phyloP scores from a whole-genome alignment of 2,113 vertebrate species.

The Drymodes brunneopygia region DNA sequence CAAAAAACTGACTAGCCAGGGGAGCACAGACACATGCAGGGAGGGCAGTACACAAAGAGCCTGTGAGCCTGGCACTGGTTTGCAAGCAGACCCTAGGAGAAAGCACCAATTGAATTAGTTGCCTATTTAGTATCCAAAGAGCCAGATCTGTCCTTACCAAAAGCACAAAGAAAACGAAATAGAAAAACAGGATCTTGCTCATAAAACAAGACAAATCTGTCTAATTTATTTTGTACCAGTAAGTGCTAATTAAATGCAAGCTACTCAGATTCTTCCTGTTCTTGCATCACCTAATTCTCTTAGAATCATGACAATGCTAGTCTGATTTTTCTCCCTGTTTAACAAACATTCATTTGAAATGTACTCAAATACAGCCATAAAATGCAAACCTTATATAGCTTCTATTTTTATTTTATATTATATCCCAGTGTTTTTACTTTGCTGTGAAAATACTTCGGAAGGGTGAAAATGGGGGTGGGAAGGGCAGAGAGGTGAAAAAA shows the following conservation, averaged over 20 bases:
- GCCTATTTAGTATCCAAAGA: constrained; percentile 90
- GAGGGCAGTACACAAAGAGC: constrained; percentile 81
- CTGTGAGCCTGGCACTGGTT: constrained; percentile 85
- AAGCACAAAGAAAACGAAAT: constrained; percentile 87
- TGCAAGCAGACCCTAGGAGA: constrained; percentile 83
- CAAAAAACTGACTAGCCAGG: constrained; percentile 88
- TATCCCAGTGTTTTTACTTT: constrained; percentile 68
- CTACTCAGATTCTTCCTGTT: constrained; percentile 84
- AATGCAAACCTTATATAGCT: constrained; percentile 76
- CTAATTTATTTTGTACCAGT: constrained; percentile 86
- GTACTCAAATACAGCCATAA: constrained; percentile 83
- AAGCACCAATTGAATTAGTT: constrained; percentile 90
- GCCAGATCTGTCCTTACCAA: constrained; percentile 89
- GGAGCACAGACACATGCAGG: constrained; percentile 85
- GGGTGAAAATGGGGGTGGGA: not conserved
- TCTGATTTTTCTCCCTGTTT: constrained; percentile 85
- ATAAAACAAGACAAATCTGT: constrained; percentile 91
- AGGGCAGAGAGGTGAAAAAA: not conserved
- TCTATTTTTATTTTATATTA: constrained; percentile 78
- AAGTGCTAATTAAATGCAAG: constrained; percentile 91
- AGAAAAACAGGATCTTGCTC: constrained; percentile 92
- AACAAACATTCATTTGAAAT: constrained; percentile 85
- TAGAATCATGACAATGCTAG: constrained; percentile 79
- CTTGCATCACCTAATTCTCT: constrained; percentile 83
- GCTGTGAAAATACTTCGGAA: constrained; percentile 71